Evolutionary conservation across 2,888 invertebrate genomes (phyloP).

Genomic region (Diarsia mendica): DNA sequence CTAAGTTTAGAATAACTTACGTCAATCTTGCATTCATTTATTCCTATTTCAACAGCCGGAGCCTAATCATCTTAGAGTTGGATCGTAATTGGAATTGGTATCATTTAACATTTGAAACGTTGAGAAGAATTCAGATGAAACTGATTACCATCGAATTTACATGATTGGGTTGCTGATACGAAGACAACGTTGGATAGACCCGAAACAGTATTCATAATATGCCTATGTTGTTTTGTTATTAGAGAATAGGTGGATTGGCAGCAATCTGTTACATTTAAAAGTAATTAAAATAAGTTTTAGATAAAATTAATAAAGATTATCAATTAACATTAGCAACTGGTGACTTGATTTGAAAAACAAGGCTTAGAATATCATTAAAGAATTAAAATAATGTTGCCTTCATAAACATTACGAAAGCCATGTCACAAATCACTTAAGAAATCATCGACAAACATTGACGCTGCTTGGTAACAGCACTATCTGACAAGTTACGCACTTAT

Average conservation of each 20-base stretch:
- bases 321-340: constrained; percentile 22
- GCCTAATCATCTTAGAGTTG: constrained; percentile 46
- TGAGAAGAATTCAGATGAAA: constrained; percentile 44
- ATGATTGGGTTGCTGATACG: constrained; percentile 42
- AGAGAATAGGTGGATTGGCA: neutral
- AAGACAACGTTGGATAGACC: constrained; percentile 10
- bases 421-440: constrained; percentile 49
- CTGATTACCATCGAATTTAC: constrained; percentile 50
- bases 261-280: neutral
- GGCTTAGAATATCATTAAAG: constrained; percentile 44
- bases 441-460: constrained; percentile 50
- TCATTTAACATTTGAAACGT: constrained; percentile 58
- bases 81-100: constrained; percentile 51
- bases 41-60: constrained; percentile 54
- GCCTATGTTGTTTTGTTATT: constrained; percentile 5
- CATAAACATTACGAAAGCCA: constrained; percentile 42
- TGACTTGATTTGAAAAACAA: constrained; percentile 37
- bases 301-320: constrained; percentile 40
- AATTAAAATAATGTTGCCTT: constrained; percentile 55
- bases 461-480: constrained; percentile 48
- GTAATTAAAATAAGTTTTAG: constrained; percentile 30
- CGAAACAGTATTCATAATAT: neutral
- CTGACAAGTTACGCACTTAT: constrained; percentile 61
- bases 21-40: constrained; percentile 54
- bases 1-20: constrained; percentile 42